Conservation (phyloP, 2,888 invertebrate species). For the Seira musarum region DNA sequence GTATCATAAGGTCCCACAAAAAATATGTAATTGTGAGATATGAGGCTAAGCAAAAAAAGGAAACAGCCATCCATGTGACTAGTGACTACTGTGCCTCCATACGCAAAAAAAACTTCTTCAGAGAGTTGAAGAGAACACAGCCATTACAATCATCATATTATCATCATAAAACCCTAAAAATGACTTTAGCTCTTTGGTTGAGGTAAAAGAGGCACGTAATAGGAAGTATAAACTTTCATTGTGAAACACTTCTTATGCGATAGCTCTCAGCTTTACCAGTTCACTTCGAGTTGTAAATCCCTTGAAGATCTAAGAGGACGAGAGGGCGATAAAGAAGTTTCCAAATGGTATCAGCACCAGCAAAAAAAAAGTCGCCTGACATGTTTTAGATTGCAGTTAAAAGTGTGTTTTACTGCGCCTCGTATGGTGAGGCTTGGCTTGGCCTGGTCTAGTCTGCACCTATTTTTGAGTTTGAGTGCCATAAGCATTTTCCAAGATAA, state of each 20-base stretch:
- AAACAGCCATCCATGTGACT: slow-evolving; percentile 30
- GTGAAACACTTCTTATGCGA: neutral
- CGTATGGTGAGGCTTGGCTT: too few relatives aligned
- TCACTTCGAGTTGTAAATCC: slow-evolving; percentile 39
- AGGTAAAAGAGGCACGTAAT: slow-evolving; percentile 25
- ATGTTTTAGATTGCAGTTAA: slow-evolving; percentile 53
- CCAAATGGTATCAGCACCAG: slow-evolving; percentile 45
- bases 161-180: slow-evolving; percentile 46
- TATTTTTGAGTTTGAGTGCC: too few relatives aligned
- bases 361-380: slow-evolving; percentile 42
- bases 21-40: slow-evolving; percentile 35
- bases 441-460: too few relatives aligned
- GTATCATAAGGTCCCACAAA: slow-evolving; percentile 29
- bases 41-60: neutral
- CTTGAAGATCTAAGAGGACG: slow-evolving; percentile 3
- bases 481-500: too few relatives aligned
- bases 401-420: slow-evolving; percentile 15
- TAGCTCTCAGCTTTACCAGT: too few relatives aligned
- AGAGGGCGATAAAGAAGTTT: slow-evolving; percentile 50
- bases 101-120: slow-evolving; percentile 6
- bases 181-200: slow-evolving; percentile 20
- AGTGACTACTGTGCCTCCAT: slow-evolving; percentile 19
- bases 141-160: slow-evolving; percentile 58
- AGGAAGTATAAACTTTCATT: neutral
- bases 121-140: slow-evolving; percentile 37